Percentiles rank a stretch among this genome's conserved stretches.
Evolutionary conservation across 1,140 invertebrate genomes (phyloP).

Genomic region (Potamilus streckersoni): DNA sequence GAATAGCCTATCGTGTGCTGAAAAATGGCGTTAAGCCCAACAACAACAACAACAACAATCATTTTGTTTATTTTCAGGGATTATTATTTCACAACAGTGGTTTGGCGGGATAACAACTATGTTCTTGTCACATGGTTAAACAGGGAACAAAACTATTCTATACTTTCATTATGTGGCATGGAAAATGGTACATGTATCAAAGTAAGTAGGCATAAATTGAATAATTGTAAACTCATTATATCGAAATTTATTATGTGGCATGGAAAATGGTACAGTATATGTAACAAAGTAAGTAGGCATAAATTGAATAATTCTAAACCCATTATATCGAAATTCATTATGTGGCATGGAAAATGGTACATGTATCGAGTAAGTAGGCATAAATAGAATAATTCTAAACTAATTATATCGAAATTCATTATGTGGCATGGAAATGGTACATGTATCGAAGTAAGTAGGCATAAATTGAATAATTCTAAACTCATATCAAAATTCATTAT

Average conservation of each 20-base stretch:
- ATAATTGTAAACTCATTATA: no score
- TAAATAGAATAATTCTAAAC: no score
- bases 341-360: conserved; percentile 74
- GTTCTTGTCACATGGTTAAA: conserved; percentile 91
- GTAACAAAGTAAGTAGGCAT: conserved; percentile 79
- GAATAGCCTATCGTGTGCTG: no score
- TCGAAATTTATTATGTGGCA: conserved; percentile 69
- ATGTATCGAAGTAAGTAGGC: conserved; percentile 82
- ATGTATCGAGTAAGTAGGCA: conserved; percentile 81
- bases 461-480: no score
- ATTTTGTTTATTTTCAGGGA: conserved; percentile 75
- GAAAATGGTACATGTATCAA: conserved; percentile 80
- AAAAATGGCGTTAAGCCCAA: no score
- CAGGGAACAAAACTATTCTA: conserved; percentile 86
- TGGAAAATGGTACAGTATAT: conserved; percentile 74
- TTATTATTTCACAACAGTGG: conserved; percentile 89
- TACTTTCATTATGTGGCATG: conserved; percentile 83
- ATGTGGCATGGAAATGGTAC: conserved; percentile 74
- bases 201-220: conserved; percentile 71
- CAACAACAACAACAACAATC: no score
- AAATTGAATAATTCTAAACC: no score
- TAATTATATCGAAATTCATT: conserved; percentile 70
- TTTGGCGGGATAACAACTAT: conserved; percentile 86
- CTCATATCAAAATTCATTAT: conserved; percentile 73
- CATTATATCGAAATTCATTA: conserved; percentile 70